These are phyloP conservation scores for Monochamus alternatus DNA, from an alignment of 2,888 invertebrate genomes.

Conservation along the genomic window DNA sequence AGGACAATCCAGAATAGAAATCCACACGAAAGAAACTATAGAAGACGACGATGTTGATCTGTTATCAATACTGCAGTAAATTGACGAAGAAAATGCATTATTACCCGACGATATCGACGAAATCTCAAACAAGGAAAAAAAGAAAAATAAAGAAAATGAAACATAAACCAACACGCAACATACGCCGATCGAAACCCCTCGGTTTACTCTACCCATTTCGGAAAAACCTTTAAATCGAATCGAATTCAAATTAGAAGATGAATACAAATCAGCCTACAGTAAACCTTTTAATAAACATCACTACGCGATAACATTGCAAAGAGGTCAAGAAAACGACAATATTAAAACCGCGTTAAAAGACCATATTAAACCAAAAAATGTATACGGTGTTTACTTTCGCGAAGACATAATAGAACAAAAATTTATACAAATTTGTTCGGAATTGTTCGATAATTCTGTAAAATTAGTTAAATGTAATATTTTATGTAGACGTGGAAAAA, in stretches of 20 bases:
- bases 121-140: no score
- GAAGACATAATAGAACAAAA: background rate
- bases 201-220: constrained; percentile 39
- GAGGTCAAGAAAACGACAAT: constrained; percentile 37
- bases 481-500: background rate
- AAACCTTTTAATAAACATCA: constrained; percentile 46
- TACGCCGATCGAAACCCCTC: constrained; percentile 37
- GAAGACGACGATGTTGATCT: constrained; percentile 2
- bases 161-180: constrained; percentile 34
- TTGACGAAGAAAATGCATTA: background rate
- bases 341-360: constrained; percentile 31
- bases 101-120: background rate
- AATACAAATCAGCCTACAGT: constrained; percentile 27
- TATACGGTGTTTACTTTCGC: constrained; percentile 10
- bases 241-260: constrained; percentile 36
- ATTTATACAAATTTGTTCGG: background rate
- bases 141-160: background rate
- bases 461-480: no score
- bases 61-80: background rate
- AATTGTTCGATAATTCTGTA: background rate
- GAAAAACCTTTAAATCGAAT: constrained; percentile 44
- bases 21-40: constrained; percentile 38
- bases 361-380: constrained; percentile 35
- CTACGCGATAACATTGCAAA: constrained; percentile 29
- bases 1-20: constrained; percentile 46